Evolutionary conservation across 2,113 vertebrate genomes (phyloP).

Genomic region (Nymphicus hollandicus): DNA sequence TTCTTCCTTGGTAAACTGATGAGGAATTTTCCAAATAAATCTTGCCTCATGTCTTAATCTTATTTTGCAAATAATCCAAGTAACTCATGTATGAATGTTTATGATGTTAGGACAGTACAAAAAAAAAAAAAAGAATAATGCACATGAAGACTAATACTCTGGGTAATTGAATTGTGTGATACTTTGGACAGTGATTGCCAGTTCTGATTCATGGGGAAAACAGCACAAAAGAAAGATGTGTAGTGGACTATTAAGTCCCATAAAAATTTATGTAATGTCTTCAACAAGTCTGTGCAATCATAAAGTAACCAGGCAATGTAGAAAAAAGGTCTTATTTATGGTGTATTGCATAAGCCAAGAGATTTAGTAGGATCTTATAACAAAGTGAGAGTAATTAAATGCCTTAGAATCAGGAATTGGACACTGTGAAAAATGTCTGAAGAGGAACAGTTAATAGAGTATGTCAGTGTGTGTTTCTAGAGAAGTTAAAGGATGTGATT

Average conservation of each 20-base stretch:
- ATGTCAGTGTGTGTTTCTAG: not conserved
- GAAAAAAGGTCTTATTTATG: conserved; percentile 36
- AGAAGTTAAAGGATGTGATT: not conserved
- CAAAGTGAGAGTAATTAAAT: conserved; percentile 52
- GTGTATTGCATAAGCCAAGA: conserved; percentile 2
- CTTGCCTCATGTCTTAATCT: not conserved
- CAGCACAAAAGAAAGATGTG: not conserved
- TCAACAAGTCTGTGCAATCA: not conserved
- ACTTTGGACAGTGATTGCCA: not conserved
- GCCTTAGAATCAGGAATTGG: not conserved
- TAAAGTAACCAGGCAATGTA: not conserved
- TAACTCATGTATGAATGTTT: not conserved
- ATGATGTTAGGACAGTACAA: accelerated
- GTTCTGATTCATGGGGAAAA: conserved; percentile 7
- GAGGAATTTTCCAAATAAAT: conserved; percentile 35
- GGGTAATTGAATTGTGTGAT: not conserved
- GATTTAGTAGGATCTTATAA: conserved; percentile 30
- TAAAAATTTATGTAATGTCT: conserved; percentile 36
- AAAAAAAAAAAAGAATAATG: not conserved
- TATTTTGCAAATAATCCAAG: conserved; percentile 39
- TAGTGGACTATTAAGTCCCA: not conserved
- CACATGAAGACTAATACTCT: not conserved
- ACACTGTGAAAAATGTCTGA: not conserved
- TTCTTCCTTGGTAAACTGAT: not conserved
- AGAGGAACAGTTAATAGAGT: conserved; percentile 34